These are phyloP conservation scores for Lasioglossum marginatum DNA, from an alignment of 2,888 invertebrate genomes.

Conservation along the genomic window DNA sequence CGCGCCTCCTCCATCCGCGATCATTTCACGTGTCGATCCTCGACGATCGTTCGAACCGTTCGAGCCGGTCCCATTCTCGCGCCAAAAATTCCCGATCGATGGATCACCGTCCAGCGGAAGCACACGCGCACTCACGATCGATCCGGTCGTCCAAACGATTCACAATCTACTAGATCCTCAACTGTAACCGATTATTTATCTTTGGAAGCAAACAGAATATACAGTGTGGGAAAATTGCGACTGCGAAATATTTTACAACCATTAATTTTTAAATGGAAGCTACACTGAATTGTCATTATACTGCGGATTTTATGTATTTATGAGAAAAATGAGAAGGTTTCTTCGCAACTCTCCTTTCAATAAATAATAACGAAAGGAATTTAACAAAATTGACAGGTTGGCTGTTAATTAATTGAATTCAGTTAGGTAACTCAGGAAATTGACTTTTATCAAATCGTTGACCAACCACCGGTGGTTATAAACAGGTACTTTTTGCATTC, in stretches of 20 bases:
- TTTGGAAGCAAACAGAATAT: neutral
- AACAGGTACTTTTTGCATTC: neutral
- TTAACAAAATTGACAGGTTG: too few relatives aligned
- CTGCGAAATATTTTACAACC: neutral
- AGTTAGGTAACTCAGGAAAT: too few relatives aligned
- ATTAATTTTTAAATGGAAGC: neutral
- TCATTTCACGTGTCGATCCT: constrained; percentile 29
- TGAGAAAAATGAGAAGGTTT: neutral
- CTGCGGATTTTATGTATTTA: neutral
- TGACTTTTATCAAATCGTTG: neutral
- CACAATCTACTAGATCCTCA: neutral
- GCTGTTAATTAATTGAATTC: too few relatives aligned
- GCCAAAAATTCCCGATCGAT: constrained; percentile 1
- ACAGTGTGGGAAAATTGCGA: neutral
- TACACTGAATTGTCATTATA: neutral
- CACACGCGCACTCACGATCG: neutral
- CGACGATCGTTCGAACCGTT: constrained; percentile 25
- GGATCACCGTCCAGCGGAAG: neutral
- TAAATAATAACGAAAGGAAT: too few relatives aligned
- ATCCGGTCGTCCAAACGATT: neutral
- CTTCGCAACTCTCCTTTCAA: too few relatives aligned
- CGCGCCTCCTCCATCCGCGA: constrained; percentile 28
- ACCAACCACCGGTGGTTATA: neutral
- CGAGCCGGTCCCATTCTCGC: constrained; percentile 35
- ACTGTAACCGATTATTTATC: neutral